Conservation (phyloP, 1,140 invertebrate species). For the Hycleus cichorii region DNA sequence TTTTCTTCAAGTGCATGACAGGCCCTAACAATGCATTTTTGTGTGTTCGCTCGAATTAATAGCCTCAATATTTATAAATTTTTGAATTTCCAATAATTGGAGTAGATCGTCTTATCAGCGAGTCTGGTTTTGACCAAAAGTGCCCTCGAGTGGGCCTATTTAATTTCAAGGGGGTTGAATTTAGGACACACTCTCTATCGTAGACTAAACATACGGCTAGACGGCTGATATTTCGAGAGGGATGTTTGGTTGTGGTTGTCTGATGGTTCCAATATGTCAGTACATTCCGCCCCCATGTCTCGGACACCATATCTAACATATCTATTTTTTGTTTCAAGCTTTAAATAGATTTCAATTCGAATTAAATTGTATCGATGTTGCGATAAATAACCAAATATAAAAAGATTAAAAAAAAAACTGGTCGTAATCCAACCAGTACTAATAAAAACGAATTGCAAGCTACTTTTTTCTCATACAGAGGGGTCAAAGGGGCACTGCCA, state of each 20-base stretch:
- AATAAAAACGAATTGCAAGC: constrained; percentile 7
- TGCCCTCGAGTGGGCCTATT: neutral
- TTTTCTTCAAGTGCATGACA: constrained; percentile 27
- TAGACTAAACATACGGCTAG: constrained; percentile 24
- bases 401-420: no score
- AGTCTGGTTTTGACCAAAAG: no score
- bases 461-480: constrained; percentile 23
- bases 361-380: no score
- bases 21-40: constrained; percentile 14
- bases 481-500: constrained; percentile 29
- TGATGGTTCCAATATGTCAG: constrained; percentile 34
- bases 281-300: constrained; percentile 24
- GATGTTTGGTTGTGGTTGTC: constrained; percentile 16
- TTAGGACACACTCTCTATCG: constrained; percentile 7
- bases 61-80: no score
- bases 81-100: no score
- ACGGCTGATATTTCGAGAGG: constrained; percentile 13
- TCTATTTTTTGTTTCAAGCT: no score
- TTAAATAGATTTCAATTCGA: no score
- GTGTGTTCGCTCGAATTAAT: constrained; percentile 2
- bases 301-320: neutral
- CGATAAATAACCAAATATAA: no score
- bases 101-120: no score
- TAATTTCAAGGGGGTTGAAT: constrained; percentile 2
- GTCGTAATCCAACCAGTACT: no score